Evolutionary conservation across 2,888 invertebrate species (phyloP).

Genomic region (Eupithecia abbreviata): DNA sequence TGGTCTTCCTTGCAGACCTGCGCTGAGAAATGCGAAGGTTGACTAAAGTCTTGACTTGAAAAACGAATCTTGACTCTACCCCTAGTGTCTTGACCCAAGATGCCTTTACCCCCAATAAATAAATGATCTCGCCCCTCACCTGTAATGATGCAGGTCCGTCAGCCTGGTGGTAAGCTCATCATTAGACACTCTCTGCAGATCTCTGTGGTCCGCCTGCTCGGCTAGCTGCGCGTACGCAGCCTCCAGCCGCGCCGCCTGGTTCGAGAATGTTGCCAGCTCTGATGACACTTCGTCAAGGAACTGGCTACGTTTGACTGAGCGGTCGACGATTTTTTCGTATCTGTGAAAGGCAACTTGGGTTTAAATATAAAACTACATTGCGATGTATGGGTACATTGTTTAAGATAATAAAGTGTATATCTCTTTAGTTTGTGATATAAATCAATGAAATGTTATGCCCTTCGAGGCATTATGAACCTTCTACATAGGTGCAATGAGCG

Average conservation of each 20-base stretch:
- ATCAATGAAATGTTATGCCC: too few species aligned
- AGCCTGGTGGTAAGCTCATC: conserved; percentile 81
- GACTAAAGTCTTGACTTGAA: too few species aligned
- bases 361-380: too few species aligned
- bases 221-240: conserved; percentile 87
- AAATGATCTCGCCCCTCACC: conserved; percentile 53
- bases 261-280: conserved; percentile 87
- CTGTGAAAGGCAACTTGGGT: conserved; percentile 66
- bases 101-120: neutral
- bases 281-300: conserved; percentile 91
- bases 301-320: conserved; percentile 90
- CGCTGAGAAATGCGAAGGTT: too few species aligned
- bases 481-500: too few species aligned
- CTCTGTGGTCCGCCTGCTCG: conserved; percentile 90
- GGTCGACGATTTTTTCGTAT: conserved; percentile 93
- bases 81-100: neutral
- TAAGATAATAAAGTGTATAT: too few species aligned
- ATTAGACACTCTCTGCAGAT: conserved; percentile 86
- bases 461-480: too few species aligned
- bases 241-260: conserved; percentile 87
- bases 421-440: too few species aligned
- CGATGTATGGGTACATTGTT: too few species aligned
- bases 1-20: too few species aligned
- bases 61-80: too few species aligned
- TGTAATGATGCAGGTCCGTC: conserved; percentile 82